Base-by-base conservation (phyloP, 1,140 invertebrate species). In the Camponotus floridanus region DNA sequence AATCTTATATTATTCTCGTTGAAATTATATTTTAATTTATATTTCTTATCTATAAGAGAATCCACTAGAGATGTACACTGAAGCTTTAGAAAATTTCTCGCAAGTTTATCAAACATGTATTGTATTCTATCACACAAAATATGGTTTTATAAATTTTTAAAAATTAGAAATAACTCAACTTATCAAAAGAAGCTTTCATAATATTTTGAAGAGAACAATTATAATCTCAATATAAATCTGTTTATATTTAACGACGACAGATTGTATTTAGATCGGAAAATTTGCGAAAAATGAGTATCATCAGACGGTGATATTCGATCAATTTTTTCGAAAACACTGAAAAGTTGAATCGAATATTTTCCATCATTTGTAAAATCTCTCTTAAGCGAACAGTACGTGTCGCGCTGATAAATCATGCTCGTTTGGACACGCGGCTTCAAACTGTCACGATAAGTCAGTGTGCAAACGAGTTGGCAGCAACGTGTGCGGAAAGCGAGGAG, bases 381-480 rank as follows among this genome's bases (percentile, higher is more conserved):
- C 31, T 39, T 13, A 31, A 6, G 26, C 15, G 48, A 62, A 0
- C 13, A 76, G 11, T 6, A 15, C n/a, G 76, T 8, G 9, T 8
- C 13, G 15, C 5, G 76, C 76, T 80, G 45, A 70, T 80, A 70
- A 68, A 80, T 80, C 76, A 39, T 33, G 13, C 33, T n/a, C 55
- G 21, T 70, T 80, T 70, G 64, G 21, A 80, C 45, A 80, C 64
- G 45, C 45, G 21, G 6, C n/a, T 80, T 80, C 13, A 57, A 18
- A 13, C 45, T 55, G 64, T 13, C 59, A 36, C 62, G 76, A 33
- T 70, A 70, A 57, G 31, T 80, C 33, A 36, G 64, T 31, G 48
- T 21, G 62, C 48, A 80, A 80, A 80, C 76, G 33, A 80, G 65
- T 80, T 70, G 33, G 45, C 76, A 51, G 45, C 67, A 15, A 80